Evolutionary conservation across 92 coral and sea anemone genomes (phyloP).

Genomic region (Scolanthus callimorphus): DNA sequence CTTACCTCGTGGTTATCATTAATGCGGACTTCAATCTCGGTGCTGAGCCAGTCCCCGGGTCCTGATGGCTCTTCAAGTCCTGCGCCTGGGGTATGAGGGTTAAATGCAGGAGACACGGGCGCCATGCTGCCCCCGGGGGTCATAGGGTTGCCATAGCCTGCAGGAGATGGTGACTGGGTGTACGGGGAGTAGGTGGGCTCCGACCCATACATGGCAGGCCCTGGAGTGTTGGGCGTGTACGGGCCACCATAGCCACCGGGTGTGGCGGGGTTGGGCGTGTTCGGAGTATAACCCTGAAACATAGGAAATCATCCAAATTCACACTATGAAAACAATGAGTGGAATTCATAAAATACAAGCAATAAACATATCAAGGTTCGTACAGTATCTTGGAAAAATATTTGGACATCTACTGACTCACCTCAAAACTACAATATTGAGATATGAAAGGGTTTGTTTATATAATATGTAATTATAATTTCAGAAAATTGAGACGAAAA

Average conservation of each 20-base stretch:
- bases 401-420: no score
- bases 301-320: no score
- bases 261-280: conserved; percentile 97
- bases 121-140: conserved; percentile 96
- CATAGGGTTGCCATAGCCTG: conserved; percentile 92
- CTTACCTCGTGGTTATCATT: conserved; percentile 92
- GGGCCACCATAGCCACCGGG: conserved; percentile 93
- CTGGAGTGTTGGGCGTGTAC: conserved; percentile 95
- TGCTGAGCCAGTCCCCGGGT: conserved; percentile 91
- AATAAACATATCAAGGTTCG: no score
- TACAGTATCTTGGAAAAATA: no score
- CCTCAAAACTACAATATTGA: no score
- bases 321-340: no score
- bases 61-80: conserved; percentile 69
- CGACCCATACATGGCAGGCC: conserved; percentile 97
- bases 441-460: no score
- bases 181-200: conserved; percentile 97
- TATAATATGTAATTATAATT: no score
- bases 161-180: conserved; percentile 97
- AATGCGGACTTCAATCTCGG: conserved; percentile 91
- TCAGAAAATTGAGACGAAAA: no score
- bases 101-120: conserved; percentile 92
- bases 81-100: conserved; percentile 97
- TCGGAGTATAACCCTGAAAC: conserved; percentile 81
- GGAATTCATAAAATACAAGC: no score